These are phyloP conservation scores for Rhizoglyphus robini DNA, from an alignment of 1,140 invertebrate species.

Conservation along the genomic window DNA sequence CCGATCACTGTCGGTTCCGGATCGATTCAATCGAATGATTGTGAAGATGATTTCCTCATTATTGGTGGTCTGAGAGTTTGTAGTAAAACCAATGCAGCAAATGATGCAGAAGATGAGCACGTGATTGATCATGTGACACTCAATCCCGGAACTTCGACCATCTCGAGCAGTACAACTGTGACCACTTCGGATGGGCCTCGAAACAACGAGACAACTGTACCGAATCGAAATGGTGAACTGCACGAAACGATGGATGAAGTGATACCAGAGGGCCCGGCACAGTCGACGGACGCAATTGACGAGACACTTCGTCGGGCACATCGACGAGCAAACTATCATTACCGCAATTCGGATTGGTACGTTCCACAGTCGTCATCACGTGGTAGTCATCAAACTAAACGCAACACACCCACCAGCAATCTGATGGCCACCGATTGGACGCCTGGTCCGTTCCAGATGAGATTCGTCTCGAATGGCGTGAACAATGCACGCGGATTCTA, in stretches of 20 bases:
- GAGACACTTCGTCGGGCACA: not conserved
- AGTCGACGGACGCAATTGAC: not conserved
- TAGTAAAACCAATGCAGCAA: not conserved
- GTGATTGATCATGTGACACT: not conserved
- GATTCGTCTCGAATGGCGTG: constrained; percentile 27
- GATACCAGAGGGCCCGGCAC: not conserved
- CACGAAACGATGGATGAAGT: not conserved
- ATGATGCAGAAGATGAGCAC: not conserved
- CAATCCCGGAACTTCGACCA: not conserved
- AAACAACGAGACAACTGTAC: not conserved
- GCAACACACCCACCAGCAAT: not conserved
- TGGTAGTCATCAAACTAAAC: not conserved
- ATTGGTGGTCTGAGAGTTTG: constrained; percentile 26
- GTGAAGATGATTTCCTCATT: constrained; percentile 27
- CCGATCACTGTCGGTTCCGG: constrained; percentile 8
- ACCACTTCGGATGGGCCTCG: not conserved
- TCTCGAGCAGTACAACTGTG: not conserved
- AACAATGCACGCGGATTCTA: constrained; percentile 28
- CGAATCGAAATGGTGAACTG: not conserved
- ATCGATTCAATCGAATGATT: constrained; percentile 19
- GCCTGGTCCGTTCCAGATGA: constrained; percentile 27
- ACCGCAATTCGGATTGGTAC: not conserved
- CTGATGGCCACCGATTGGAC: constrained; percentile 24
- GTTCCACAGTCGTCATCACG: not conserved
- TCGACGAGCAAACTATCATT: not conserved